Evolutionary conservation across 2,797 vertebrate species (phyloP).

Genomic region (Pteropus rufus): DNA sequence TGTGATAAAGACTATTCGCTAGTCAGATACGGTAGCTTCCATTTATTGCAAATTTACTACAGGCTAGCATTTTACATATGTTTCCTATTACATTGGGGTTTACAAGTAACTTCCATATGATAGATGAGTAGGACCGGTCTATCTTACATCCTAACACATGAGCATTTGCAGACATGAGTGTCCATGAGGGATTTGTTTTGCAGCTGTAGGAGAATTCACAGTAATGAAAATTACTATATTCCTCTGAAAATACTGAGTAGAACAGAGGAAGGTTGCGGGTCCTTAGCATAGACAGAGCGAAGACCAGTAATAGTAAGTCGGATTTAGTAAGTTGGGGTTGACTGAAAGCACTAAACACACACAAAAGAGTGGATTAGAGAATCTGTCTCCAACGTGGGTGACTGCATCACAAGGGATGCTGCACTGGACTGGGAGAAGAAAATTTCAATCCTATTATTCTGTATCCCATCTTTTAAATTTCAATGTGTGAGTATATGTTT

Average conservation of each 20-base stretch:
- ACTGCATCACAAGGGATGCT: neutral
- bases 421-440: neutral
- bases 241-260: slow-evolving; percentile 1
- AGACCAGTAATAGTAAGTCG: neutral
- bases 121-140: neutral
- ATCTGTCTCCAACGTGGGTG: neutral
- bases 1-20: slow-evolving; percentile 21
- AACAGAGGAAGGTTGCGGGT: neutral
- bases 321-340: neutral
- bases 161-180: neutral
- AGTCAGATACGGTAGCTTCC: neutral
- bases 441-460: neutral
- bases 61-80: neutral
- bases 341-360: neutral
- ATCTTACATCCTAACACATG: neutral
- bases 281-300: neutral
- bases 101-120: neutral
- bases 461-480: neutral
- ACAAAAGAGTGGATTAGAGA: neutral
- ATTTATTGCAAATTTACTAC: neutral
- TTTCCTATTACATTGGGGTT: slow-evolving; percentile 32
- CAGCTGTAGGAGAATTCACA: slow-evolving; percentile 4
- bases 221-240: neutral
- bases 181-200: slow-evolving; percentile 25
- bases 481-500: neutral